Evolutionary conservation across 2,113 vertebrate genomes (phyloP), one percentile per base, ranked within the genome.

Genomic region (Esox niger): DNA sequence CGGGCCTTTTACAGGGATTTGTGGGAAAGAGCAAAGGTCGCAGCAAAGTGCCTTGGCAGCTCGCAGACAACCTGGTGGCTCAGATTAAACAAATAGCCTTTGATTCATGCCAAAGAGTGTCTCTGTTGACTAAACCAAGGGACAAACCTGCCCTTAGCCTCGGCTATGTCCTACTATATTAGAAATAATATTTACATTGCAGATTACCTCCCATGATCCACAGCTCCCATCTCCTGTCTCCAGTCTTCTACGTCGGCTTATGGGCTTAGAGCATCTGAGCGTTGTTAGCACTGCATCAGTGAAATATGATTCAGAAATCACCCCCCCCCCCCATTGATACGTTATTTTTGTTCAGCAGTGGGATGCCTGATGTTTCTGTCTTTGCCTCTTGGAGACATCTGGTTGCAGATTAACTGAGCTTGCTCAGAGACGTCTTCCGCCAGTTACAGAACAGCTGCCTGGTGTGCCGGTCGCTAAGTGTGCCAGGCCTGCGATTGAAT

Each of bases 1-100:
- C 59, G 49, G 47, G 43, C 49, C 33, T 74, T 74, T 74, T 55
- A 62, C 56, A 23, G 52, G 71, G 68, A 64, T 68, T 74, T 63
- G 52, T 33, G 10, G 35, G 49, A 31, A 35, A 64, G 65, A 17
- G 15, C 59, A 74, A 63, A 68, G 71, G 71, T 68, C 52, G 62
- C 6, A 27, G 3, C 43, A 23, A 27, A 38, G 59, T 29, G 32
- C 27, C 35, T 10, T 38, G 21, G 27, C 63, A 27, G 21, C 35
- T 30, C 10, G 30, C 33, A 63, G 56, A 64, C 58, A 60, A 60
- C 58, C 58, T 60, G 58, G 58, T 60, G 58, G 58, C 58, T 60
- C 29, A 60, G 58, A 60, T 60, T 60, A 60, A 60, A 60, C 58
- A 60, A 60, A 60, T 60, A 60, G 58, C 29, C 58, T 60, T 32